Percentiles rank a stretch among this genome's conserved stretches.
These are phyloP conservation scores for Hesperophylax magnus DNA, from an alignment of 1,140 invertebrate species.

Conservation along the genomic window DNA sequence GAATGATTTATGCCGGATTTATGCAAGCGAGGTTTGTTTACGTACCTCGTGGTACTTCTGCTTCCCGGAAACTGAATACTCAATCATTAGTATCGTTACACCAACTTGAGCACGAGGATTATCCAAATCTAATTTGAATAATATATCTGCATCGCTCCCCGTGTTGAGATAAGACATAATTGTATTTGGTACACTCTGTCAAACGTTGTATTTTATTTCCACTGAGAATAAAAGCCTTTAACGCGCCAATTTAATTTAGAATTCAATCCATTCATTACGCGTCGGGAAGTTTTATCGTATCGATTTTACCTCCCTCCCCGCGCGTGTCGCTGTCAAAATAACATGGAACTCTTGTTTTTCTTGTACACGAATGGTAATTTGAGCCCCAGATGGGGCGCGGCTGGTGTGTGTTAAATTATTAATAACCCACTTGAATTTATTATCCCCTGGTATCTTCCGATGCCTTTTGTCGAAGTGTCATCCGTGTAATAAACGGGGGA, in stretches of 20 bases:
- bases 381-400: slow-evolving; percentile 36
- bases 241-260: slow-evolving; percentile 10
- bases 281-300: slow-evolving; percentile 21
- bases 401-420: slow-evolving; percentile 34
- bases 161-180: too few species aligned
- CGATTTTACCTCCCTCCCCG: slow-evolving; percentile 11
- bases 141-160: too few species aligned
- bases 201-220: too few species aligned
- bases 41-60: too few species aligned
- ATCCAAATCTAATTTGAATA: too few species aligned
- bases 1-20: slow-evolving; percentile 27
- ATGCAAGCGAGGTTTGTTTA: slow-evolving; percentile 7
- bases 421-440: slow-evolving; percentile 44
- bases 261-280: slow-evolving; percentile 17
- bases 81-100: too few species aligned
- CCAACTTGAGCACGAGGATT: too few species aligned
- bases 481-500: slow-evolving; percentile 19
- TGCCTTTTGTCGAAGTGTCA: slow-evolving; percentile 26
- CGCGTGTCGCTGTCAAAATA: slow-evolving; percentile 36
- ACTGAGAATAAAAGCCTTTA: slow-evolving; percentile 11
- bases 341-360: slow-evolving; percentile 35
- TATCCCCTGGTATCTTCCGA: slow-evolving; percentile 12
- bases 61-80: too few species aligned
- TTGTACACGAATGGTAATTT: slow-evolving; percentile 34
- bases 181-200: too few species aligned